phyloP scores from a whole-genome alignment of 2,113 vertebrate species.

The Nothoprocta perdicaria region DNA sequence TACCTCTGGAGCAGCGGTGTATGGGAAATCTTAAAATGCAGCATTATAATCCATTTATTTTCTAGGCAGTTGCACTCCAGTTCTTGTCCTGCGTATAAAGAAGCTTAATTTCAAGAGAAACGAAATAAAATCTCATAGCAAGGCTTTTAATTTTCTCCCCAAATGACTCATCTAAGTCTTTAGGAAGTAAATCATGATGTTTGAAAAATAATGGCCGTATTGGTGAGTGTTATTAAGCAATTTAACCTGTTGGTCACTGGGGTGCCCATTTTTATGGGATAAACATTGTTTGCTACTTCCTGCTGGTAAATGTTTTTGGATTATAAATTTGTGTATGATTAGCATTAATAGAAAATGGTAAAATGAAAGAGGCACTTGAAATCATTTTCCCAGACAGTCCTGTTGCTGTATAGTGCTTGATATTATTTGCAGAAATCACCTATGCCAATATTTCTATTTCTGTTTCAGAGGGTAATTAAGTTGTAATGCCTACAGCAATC shows the following conservation, averaged over 20 bases:
- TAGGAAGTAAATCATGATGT: neutral
- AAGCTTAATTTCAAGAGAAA: neutral
- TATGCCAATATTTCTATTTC: constrained; percentile 10
- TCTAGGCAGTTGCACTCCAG: neutral
- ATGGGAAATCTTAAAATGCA: neutral
- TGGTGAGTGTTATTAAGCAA: neutral
- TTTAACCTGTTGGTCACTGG: neutral
- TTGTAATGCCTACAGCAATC: neutral
- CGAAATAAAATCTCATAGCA: neutral
- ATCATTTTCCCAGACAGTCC: neutral
- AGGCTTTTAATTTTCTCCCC: fast-evolving
- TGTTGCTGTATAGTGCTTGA: neutral
- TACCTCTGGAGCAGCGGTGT: neutral
- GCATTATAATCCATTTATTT: neutral
- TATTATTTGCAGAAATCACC: neutral
- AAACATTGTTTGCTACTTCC: neutral
- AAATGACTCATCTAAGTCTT: neutral
- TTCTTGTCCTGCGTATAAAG: neutral
- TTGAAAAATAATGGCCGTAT: fast-evolving
- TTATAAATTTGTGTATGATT: neutral
- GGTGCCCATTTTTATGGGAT: neutral
- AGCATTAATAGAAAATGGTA: neutral
- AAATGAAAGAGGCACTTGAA: neutral
- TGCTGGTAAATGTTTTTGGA: neutral
- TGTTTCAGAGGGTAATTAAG: constrained; percentile 18